Base-by-base conservation (phyloP, 2,797 vertebrate genomes). In the Graptemys geographica region DNA sequence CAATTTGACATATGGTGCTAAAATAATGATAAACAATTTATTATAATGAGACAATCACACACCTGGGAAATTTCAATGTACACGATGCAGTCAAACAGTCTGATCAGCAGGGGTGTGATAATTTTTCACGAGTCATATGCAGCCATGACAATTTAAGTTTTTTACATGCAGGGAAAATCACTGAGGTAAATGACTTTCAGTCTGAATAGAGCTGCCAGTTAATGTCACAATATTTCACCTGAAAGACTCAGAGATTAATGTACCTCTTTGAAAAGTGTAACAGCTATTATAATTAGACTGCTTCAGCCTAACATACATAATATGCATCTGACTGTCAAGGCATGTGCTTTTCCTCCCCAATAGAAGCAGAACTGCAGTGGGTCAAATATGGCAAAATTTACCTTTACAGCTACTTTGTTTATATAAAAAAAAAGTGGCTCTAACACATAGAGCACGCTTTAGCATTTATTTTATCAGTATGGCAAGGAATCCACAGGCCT, bases 181-280 rank as follows among this genome's bases (percentile, higher is more conserved):
- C 88, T 81, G 86, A 0, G 0, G 85, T 92, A 86, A 96, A 97
- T 89, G 88, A 94, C n/a, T 94, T 94, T 41, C 41, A 86, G 4
- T 88, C 79, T 94, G 86, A 96, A 80, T n/a, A 96, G 79, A 94
- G 15, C 51, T 96, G 79, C 85, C 95, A 93, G 78, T 79, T 95
- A 97, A 96, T 94, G 90, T 95, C 90, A 98, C 47, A 97, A 96
- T 94, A 95, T 95, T 95, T 96, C 62, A 95, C 44, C 78, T 91
- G n/a, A 79, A 90, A 93, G 11, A 87, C 88, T 96, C 90, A 94
- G 80, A 94, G 65, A 95, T 51, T 90, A 96, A 96, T 87, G 41
- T 7, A 59, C 28, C 85, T 86, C 44, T 92, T 69, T 81, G 41
- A 89, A 96, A 95, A 78, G 28, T 31, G 90, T 94, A 96, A 96